Evolutionary conservation across 2,888 invertebrate species (phyloP), one percentile per base, ranked within the genome.

Genomic region (Sinopyrophorus schimmeli): DNA sequence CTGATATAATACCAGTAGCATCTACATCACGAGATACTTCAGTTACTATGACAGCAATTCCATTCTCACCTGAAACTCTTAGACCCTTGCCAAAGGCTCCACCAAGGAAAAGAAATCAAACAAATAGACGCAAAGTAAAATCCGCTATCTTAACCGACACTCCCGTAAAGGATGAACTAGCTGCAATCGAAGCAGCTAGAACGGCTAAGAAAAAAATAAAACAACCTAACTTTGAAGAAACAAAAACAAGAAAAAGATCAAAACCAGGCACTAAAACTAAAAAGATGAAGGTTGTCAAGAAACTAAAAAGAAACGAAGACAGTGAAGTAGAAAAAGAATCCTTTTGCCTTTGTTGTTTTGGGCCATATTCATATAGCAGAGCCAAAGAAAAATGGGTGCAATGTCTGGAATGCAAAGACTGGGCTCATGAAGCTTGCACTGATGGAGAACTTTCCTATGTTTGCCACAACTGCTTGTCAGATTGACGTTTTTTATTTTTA

Each of bases 121-220:
- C 27, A 24, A 49, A 50, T 15, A 49, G 48, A 32, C 31, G 39
- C 23, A 23, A 28, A 32, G 53, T 46, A 24, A 49, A 37, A 38
- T 52, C 47, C 9, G 21, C 42, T 18, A 53, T 57, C 15, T 34
- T 51, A 21, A 59, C 57, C 14, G 55, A 59, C 30, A 57, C 55
- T 9, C 59, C 30, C 12, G 23, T 24, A 31, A 40, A 28, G 28
- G 11, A 31, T 17, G 5, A 23, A 24, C 20, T 40, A 30, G 40
- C n/a, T n/a, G n/a, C n/a, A n/a, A n/a, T n/a, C n/a, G n/a, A n/a
- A n/a, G n/a, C n/a, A n/a, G n/a, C n/a, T n/a, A n/a, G n/a, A n/a
- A n/a, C n/a, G n/a, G n/a, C n/a, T n/a, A n/a, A n/a, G n/a, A n/a
- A n/a, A n/a, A n/a, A n/a, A n/a, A n/a, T n/a, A n/a, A n/a, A n/a